These are phyloP conservation scores for Brenthis daphne DNA, from an alignment of 2,888 invertebrate species.

Conservation along the genomic window DNA sequence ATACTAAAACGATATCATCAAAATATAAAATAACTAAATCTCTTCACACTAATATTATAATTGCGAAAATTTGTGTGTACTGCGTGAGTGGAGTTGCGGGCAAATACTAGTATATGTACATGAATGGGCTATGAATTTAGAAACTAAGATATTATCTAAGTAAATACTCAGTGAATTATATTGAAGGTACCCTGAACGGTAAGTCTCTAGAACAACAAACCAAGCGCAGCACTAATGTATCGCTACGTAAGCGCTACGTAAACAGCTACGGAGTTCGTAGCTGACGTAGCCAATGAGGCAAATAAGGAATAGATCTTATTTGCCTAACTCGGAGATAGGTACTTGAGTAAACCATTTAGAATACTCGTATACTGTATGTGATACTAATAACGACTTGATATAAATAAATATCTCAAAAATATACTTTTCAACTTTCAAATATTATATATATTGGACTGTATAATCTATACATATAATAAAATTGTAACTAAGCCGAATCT, in stretches of 20 bases:
- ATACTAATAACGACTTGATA: not conserved
- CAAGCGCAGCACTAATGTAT: conserved; percentile 32
- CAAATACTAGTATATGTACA: too few species aligned
- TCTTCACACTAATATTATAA: too few species aligned
- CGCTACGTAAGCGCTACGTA: conserved; percentile 37
- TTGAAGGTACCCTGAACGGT: conserved; percentile 12
- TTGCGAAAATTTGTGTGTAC: too few species aligned
- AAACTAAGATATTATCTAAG: not conserved
- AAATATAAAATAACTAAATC: too few species aligned
- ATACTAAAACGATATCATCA: too few species aligned
- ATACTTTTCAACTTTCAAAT: too few species aligned
- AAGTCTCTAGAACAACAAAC: conserved; percentile 32
- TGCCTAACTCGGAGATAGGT: conserved; percentile 15
- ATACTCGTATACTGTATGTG: not conserved
- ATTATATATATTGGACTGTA: too few species aligned
- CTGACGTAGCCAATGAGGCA: conserved; percentile 26
- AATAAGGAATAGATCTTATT: conserved; percentile 24
- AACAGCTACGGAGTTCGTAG: conserved; percentile 39
- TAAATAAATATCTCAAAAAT: not conserved
- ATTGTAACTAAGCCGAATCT: too few species aligned
- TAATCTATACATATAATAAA: too few species aligned
- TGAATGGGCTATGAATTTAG: not conserved
- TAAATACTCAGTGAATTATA: not conserved
- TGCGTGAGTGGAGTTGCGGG: too few species aligned
- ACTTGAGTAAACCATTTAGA: conserved; percentile 8